Base-by-base conservation (phyloP, 2,113 vertebrate genomes). In the Odocoileus hemionus region DNA sequence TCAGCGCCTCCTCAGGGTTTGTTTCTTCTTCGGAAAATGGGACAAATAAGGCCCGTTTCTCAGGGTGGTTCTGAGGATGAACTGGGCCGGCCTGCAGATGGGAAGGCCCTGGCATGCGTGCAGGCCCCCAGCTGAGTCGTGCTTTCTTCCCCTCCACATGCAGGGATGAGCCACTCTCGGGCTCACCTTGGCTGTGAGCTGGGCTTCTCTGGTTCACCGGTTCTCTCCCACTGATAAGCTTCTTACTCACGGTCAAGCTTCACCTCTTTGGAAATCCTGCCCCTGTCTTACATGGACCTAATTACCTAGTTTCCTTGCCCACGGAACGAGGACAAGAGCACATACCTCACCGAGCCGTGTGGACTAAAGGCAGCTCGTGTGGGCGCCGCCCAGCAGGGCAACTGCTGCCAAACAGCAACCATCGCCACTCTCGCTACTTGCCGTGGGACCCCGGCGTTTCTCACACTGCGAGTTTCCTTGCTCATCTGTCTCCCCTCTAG, bases 271-370 rank as follows among this genome's bases (percentile, higher is more conserved):
- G 47, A 52, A 94, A 58, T 26, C 11, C 50, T 91, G 10, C 21
- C 26, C 14, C 26, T 12, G 0, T 74, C 55, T 61, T 78, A 26
- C 36, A 36, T 33, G n/a, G 57, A 39, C n/a, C 50, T 79, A 8
- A 21, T 43, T 0, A 17, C 23, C 70, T 54, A 11, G 33, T 43
- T 79, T 94, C 28, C 16, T 92, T n/a, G 26, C 8, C 26, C 13
- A 1, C 60, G 64, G 52, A 54, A 12, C 5, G 30, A 67, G 61
- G 50, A n/a, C 33, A 14, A 17, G 55, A 55, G 16, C 1, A 19
- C 30, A 16, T 1, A 1, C 26, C 26, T 67, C 55, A 1, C 6
- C 0, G 23, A 54, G 12, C 1, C 12, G 4, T 14, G 4, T 2
- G 45, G 78, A 52, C 55, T 28, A 4, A 36, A 23, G 1, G 36